Evolutionary conservation across 2,888 invertebrate genomes (phyloP).

Genomic region (Oscheius myriophilus): DNA sequence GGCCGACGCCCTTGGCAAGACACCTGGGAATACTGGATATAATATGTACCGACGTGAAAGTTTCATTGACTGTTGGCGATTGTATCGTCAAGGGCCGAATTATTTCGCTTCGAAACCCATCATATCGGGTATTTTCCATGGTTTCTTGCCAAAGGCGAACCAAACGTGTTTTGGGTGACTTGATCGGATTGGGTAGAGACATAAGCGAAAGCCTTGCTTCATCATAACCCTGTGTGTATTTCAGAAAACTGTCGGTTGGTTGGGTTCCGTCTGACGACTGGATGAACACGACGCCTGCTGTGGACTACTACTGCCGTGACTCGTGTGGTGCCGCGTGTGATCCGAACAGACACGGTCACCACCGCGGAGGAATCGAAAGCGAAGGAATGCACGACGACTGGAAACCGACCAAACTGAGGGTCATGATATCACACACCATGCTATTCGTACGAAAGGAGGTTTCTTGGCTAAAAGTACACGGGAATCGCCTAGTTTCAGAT

Average conservation of each 20-base stretch:
- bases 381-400: slow-evolving; percentile 44
- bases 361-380: slow-evolving; percentile 19
- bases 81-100: no score
- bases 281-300: slow-evolving; percentile 52
- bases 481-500: neutral
- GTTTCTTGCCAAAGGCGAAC: slow-evolving; percentile 18
- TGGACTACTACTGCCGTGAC: slow-evolving; percentile 62
- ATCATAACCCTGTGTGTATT: no score
- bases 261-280: slow-evolving; percentile 59
- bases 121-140: neutral
- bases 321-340: slow-evolving; percentile 57
- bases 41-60: no score
- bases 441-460: slow-evolving; percentile 20
- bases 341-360: slow-evolving; percentile 35
- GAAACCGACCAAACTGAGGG: slow-evolving; percentile 45
- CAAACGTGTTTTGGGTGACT: no score
- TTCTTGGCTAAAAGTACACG: neutral
- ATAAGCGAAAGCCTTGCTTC: no score
- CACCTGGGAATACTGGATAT: no score
- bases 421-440: slow-evolving; percentile 48
- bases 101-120: no score
- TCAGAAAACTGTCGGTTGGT: slow-evolving; percentile 29
- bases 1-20: no score
- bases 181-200: no score
- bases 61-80: no score